These are phyloP conservation scores for Eulemur albifrons DNA, from an alignment of 2,797 vertebrate genomes.

Conservation along the genomic window DNA sequence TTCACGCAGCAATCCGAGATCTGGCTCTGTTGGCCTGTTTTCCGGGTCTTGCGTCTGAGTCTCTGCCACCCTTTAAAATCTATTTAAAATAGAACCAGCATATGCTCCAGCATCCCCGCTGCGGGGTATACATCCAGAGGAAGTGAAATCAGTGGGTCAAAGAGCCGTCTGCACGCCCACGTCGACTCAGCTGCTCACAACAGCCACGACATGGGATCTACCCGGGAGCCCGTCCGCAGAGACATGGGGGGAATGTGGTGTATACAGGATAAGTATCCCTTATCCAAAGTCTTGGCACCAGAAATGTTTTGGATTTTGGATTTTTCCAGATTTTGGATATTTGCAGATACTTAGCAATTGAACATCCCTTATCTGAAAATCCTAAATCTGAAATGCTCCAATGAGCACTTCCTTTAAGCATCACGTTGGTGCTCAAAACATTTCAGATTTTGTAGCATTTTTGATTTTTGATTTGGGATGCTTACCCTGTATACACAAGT, in stretches of 20 bases:
- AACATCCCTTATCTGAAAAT: background rate
- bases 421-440: background rate
- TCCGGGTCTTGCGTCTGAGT: background rate
- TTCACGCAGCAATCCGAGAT: fast-evolving
- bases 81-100: background rate
- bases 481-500: background rate
- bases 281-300: background rate
- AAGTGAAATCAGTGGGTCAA: background rate
- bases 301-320: background rate
- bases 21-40: background rate
- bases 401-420: background rate
- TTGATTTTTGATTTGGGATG: background rate
- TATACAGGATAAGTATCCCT: background rate
- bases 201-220: background rate
- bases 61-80: background rate
- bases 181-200: too few relatives aligned
- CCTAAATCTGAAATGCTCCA: background rate
- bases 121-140: background rate
- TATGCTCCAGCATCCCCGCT: background rate
- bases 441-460: background rate
- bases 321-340: background rate
- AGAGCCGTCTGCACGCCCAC: background rate
- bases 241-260: background rate
- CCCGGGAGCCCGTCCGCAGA: background rate
- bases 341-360: background rate